These are phyloP conservation scores for Misgurnus mizolepis DNA, from an alignment of 2,113 vertebrate species.

Conservation along the genomic window DNA sequence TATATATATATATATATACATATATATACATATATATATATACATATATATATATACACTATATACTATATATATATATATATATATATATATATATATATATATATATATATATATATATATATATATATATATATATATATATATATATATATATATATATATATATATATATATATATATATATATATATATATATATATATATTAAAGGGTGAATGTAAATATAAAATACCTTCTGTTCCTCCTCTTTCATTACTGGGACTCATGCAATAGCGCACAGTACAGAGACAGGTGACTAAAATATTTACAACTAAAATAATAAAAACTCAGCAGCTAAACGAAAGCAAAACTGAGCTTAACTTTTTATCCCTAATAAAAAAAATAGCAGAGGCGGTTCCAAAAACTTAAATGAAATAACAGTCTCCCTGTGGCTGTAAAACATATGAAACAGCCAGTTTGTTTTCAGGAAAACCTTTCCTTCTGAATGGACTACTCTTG, in stretches of 20 bases:
- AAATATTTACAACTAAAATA: conserved; percentile 43
- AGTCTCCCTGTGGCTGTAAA: conserved; percentile 27
- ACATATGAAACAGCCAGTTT: conserved; percentile 32
- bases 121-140: too few species aligned
- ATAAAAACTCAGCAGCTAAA: conserved; percentile 30
- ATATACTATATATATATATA: too few species aligned
- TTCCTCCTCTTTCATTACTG: neutral
- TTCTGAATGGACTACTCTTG: conserved; percentile 19
- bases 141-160: too few species aligned
- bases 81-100: too few species aligned
- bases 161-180: too few species aligned
- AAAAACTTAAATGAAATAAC: conserved; percentile 30
- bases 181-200: too few species aligned
- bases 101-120: too few species aligned
- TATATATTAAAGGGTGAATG: neutral
- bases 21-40: too few species aligned
- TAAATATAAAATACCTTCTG: neutral
- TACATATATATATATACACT: too few species aligned
- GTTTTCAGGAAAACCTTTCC: conserved; percentile 17
- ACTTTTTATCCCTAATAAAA: conserved; percentile 30
- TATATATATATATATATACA: too few species aligned
- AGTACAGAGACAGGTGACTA: conserved; percentile 24
- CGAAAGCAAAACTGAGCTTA: conserved; percentile 34
- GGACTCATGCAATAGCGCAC: conserved; percentile 4
- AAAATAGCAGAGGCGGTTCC: conserved; percentile 23